A percentile compares a stretch with the other conserved stretches of the same genome.
phyloP scores from a whole-genome alignment of 1,140 invertebrate species.

The Amyelois transitella region DNA sequence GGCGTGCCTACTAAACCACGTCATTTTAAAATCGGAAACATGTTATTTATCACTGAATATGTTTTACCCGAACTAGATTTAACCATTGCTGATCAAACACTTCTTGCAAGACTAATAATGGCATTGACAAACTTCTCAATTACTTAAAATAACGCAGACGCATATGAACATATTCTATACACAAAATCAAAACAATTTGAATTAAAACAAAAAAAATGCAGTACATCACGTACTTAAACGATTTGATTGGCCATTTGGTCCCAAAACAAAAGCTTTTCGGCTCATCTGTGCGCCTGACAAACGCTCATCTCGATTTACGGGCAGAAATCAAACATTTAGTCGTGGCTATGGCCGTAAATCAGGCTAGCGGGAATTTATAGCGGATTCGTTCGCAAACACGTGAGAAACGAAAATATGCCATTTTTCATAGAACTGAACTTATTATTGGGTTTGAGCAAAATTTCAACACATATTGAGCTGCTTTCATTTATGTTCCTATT shows the following conservation, averaged over 20 bases:
- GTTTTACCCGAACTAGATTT: no score
- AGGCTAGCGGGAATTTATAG: conserved; percentile 31
- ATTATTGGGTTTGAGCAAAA: not conserved
- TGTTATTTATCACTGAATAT: no score
- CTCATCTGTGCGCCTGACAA: conserved; percentile 43
- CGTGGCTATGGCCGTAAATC: conserved; percentile 60
- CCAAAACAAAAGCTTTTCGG: not conserved
- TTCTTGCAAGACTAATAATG: no score
- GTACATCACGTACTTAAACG: not conserved
- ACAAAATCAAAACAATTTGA: not conserved
- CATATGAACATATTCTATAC: not conserved
- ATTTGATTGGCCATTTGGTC: no score
- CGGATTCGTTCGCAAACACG: not conserved
- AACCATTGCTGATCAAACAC: no score
- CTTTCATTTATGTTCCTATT: no score
- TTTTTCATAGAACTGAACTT: not conserved
- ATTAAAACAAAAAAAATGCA: not conserved
- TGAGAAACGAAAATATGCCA: not conserved
- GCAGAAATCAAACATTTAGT: conserved; percentile 72
- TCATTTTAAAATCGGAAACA: no score
- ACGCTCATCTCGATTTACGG: conserved; percentile 70
- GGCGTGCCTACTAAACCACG: no score
- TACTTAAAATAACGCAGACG: no score
- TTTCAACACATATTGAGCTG: not conserved
- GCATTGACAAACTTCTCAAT: no score